Conservation (phyloP, 2,797 vertebrate genomes). For the Lepus oiostolus region DNA sequence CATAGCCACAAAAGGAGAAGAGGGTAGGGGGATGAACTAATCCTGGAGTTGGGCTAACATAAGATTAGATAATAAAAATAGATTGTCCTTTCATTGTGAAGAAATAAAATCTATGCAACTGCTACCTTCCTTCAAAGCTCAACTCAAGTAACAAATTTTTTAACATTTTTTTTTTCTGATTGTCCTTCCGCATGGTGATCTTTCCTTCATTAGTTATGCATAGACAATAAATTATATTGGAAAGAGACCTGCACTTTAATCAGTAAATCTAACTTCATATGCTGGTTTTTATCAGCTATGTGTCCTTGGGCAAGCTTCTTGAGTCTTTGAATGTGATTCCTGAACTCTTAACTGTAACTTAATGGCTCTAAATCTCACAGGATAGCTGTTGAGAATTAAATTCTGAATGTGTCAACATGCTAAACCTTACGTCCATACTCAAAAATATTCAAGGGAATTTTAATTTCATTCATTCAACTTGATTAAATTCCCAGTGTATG, state of each 20-base stretch:
- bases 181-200: neutral
- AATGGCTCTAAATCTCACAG: neutral
- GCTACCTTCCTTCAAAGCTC: constrained; percentile 10
- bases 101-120: constrained; percentile 11
- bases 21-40: neutral
- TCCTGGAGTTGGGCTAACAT: neutral
- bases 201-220: neutral
- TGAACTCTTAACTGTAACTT: constrained; percentile 10
- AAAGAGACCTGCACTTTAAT: constrained; percentile 15
- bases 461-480: constrained; percentile 7
- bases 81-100: neutral
- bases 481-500: neutral
- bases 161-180: neutral
- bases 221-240: neutral
- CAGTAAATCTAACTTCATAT: constrained; percentile 2
- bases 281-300: constrained; percentile 20
- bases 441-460: constrained; percentile 20
- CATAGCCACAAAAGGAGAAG: neutral
- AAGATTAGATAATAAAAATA: constrained; percentile 13
- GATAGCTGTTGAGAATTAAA: neutral
- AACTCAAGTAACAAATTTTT: constrained; percentile 11
- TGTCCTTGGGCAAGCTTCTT: constrained; percentile 31
- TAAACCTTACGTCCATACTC: constrained; percentile 3
- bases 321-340: constrained; percentile 50
- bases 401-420: constrained; percentile 15